Evolutionary conservation across 2,113 vertebrate genomes (phyloP).

Genomic region (Clarias gariepinus): DNA sequence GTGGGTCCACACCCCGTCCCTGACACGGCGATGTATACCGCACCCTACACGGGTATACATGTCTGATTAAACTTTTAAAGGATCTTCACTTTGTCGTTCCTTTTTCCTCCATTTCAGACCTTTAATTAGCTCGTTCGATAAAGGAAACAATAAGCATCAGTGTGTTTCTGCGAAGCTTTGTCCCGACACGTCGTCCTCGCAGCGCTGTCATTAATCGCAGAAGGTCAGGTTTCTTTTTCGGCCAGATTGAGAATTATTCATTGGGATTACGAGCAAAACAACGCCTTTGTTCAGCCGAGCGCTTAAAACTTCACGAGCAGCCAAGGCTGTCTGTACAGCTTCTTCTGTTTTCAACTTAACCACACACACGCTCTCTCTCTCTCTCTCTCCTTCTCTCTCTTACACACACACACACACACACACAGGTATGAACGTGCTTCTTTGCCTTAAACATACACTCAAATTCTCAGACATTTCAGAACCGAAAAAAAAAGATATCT

Average conservation of each 20-base stretch:
- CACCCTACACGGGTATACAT: too few relatives aligned
- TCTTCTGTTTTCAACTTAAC: constrained; percentile 28
- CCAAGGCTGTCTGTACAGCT: background rate
- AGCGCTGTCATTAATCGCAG: constrained; percentile 44
- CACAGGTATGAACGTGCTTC: background rate
- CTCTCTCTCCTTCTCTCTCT: too few relatives aligned
- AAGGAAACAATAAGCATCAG: constrained; percentile 44
- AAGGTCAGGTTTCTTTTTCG: constrained; percentile 41
- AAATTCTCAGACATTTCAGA: background rate
- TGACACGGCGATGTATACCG: too few relatives aligned
- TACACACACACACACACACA: constrained; percentile 6
- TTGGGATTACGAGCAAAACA: constrained; percentile 51
- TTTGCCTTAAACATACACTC: background rate
- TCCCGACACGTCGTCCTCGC: background rate
- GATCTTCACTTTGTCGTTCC: background rate
- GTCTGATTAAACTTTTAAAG: background rate
- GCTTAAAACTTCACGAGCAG: background rate
- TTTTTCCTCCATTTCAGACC: background rate
- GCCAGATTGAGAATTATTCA: constrained; percentile 43
- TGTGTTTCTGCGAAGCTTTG: constrained; percentile 53
- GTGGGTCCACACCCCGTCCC: too few relatives aligned
- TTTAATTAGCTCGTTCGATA: background rate
- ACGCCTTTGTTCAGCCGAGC: constrained; percentile 44
- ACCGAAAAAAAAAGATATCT: background rate
- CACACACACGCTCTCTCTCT: background rate